phyloP scores from a whole-genome alignment of 2,113 vertebrate species.

The Dasyurus viverrinus region DNA sequence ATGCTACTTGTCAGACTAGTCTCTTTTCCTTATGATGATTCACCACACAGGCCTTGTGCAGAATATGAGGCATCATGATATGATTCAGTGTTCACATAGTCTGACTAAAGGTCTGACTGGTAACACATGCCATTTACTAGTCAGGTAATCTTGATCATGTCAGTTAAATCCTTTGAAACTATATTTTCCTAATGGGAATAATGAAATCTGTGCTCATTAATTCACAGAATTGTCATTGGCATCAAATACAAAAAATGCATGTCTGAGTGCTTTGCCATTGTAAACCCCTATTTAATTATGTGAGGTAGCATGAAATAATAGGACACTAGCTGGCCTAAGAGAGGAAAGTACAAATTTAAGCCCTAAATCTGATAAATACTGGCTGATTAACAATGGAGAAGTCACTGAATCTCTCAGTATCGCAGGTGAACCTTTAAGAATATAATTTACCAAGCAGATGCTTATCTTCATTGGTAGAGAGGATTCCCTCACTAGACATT shows the following conservation, averaged over 20 bases:
- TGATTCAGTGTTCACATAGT: neutral
- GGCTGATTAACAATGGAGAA: neutral
- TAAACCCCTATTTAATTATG: neutral
- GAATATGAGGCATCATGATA: neutral
- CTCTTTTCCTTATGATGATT: neutral
- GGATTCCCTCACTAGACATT: neutral
- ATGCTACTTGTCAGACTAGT: neutral
- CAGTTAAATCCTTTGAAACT: neutral
- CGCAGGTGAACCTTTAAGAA: neutral
- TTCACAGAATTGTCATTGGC: neutral
- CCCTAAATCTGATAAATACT: neutral
- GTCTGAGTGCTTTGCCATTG: neutral
- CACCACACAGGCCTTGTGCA: neutral
- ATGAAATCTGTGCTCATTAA: neutral
- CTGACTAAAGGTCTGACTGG: neutral
- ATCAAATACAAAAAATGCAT: neutral
- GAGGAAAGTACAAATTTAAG: neutral
- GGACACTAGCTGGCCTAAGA: neutral
- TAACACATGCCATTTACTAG: neutral
- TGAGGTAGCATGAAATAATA: neutral
- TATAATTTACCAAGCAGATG: neutral
- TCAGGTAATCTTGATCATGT: neutral
- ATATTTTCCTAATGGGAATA: neutral
- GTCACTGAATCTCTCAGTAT: neutral
- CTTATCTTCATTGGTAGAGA: neutral